These are phyloP conservation scores for Colossoma macropomum DNA, from an alignment of 2,113 vertebrate species.

Conservation along the genomic window DNA sequence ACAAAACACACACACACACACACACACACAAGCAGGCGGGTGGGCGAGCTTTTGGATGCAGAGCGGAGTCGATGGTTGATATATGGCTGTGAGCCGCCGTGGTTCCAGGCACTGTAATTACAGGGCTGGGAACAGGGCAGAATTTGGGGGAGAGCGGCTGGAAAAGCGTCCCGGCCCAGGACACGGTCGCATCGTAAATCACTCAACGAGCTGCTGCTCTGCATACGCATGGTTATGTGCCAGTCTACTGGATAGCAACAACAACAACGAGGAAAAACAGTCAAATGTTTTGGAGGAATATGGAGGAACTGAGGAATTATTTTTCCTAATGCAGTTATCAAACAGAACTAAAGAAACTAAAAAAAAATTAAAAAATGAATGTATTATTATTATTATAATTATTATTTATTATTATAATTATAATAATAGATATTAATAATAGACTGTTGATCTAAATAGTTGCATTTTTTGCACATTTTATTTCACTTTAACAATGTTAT, in stretches of 20 bases:
- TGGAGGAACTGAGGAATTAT: too few relatives aligned
- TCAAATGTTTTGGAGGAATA: not conserved
- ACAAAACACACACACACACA: slow-evolving; percentile 55
- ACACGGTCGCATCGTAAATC: slow-evolving; percentile 67
- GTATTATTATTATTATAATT: too few relatives aligned
- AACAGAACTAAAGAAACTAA: too few relatives aligned
- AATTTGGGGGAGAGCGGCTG: slow-evolving; percentile 51
- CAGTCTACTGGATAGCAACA: slow-evolving; percentile 44
- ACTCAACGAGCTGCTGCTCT: slow-evolving; percentile 55
- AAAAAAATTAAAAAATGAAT: too few relatives aligned
- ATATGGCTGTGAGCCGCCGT: slow-evolving; percentile 69
- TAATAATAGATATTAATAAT: too few relatives aligned
- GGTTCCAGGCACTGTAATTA: slow-evolving; percentile 74
- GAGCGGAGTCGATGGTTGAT: slow-evolving; percentile 73
- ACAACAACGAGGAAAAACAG: not conserved
- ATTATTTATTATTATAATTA: too few relatives aligned
- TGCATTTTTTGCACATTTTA: too few relatives aligned
- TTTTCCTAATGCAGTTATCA: not conserved
- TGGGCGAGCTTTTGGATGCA: slow-evolving; percentile 59
- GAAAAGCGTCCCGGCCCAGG: slow-evolving; percentile 61
- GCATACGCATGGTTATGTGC: slow-evolving; percentile 55
- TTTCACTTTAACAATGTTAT: too few relatives aligned
- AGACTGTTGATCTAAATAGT: too few relatives aligned
- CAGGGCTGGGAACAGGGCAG: slow-evolving; percentile 64
- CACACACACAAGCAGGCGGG: slow-evolving; percentile 20